Base-by-base conservation (phyloP, 2,888 invertebrate species). In the Hyposoter didymator region DNA sequence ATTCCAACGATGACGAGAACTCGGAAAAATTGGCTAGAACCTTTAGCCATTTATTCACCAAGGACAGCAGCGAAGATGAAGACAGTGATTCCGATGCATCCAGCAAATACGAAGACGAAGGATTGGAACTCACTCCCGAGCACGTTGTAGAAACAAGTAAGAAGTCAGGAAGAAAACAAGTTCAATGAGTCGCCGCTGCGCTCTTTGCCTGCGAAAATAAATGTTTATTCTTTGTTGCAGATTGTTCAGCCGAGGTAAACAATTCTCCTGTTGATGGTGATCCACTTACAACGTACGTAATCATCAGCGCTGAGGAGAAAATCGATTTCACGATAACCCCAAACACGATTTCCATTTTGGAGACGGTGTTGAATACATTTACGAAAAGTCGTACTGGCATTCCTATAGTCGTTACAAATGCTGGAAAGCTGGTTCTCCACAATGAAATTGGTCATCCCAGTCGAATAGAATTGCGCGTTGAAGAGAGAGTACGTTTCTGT, bases 11-110 rank as follows among this genome's bases (percentile, higher is more conserved):
- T 12, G 96, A 96, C 89, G 97, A 97, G 89, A 96, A 96, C 0
- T 95, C 96, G 94, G 96, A 96, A 89, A 97, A 96, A 91, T 93
- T 97, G 66, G 95, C 96, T 0, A 95, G 95, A 73, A 96, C 96
- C n/a, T 96, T 97, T 86, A 96, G 96, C 19, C 97, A 97, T 94
- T 94, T 98, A 83, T 97, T 98, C 93, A 97, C 97, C 62, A 94
- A 95, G 80, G 95, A 95, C 81, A 96, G 95, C 78, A 96, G 96
- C 88, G 96, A 95, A 62, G 95, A 94, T 0, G 95, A 95, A 82
- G 94, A 93, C 17, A 94, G 94, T 75, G 95, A 95, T 85, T 94
- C 94, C 6, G 95, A 95, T 62, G 94, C 93, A 28, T 94, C 94
- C 0, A 94, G 94, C 85, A 93, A 93, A n/a, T 93, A 93, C 67